These are phyloP conservation scores for Antheraea mylitta DNA, from an alignment of 1,140 invertebrate species.

Conservation along the genomic window DNA sequence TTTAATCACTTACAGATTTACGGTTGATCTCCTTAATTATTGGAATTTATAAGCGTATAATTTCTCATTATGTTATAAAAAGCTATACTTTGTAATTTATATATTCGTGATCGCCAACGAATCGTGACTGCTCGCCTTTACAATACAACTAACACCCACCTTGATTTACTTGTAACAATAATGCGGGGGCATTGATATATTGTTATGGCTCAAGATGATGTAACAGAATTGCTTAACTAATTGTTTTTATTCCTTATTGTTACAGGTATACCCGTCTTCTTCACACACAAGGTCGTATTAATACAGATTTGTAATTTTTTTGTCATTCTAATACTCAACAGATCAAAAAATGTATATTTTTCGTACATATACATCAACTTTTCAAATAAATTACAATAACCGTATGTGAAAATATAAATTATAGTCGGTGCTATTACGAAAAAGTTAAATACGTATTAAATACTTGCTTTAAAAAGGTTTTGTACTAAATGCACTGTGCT, in stretches of 20 bases:
- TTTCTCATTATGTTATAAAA: background rate
- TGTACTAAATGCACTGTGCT: no score
- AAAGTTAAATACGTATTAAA: no score
- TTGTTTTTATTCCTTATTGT: conserved; percentile 60
- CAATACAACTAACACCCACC: conserved; percentile 34
- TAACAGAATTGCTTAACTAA: conserved; percentile 50
- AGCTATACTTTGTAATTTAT: background rate
- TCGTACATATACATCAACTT: no score
- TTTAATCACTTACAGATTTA: no score
- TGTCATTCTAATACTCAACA: background rate
- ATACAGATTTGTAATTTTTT: background rate
- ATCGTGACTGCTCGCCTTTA: conserved; percentile 18
- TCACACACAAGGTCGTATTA: conserved; percentile 21
- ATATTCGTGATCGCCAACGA: conserved; percentile 10
- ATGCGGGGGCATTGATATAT: conserved; percentile 57
- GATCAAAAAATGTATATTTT: background rate
- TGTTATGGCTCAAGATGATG: conserved; percentile 42
- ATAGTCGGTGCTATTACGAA: no score
- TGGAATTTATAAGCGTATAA: background rate
- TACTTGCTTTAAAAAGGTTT: no score
- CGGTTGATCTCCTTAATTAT: no score
- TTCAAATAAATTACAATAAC: no score
- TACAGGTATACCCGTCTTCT: conserved; percentile 48
- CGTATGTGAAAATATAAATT: no score
- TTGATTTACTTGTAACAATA: conserved; percentile 55